phyloP scores from a whole-genome alignment of 2,888 invertebrate genomes.

The Protophormia terraenovae region DNA sequence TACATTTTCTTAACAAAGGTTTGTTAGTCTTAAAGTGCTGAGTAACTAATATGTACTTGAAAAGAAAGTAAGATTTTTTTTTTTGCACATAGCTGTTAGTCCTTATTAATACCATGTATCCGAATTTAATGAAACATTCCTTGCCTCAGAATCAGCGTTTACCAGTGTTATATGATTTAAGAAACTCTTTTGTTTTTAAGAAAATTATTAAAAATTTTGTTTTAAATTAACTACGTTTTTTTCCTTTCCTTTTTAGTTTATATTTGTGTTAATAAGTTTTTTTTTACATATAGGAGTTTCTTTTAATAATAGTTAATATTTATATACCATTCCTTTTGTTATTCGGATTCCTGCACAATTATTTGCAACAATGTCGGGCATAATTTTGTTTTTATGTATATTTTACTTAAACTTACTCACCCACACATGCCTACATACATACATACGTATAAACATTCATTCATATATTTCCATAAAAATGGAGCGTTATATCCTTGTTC shows the following conservation, averaged over 20 bases:
- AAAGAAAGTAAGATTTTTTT: too few species aligned
- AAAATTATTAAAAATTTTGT: neutral
- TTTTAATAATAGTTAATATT: constrained; percentile 37
- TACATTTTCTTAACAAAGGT: too few species aligned
- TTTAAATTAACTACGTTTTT: constrained; percentile 24
- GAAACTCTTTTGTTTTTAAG: too few species aligned
- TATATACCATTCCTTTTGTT: constrained; percentile 43
- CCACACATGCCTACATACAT: neutral
- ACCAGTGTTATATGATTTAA: too few species aligned
- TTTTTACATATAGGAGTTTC: neutral
- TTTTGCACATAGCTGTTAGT: too few species aligned
- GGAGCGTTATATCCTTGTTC: constrained; percentile 50
- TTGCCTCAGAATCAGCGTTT: too few species aligned
- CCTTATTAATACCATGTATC: too few species aligned
- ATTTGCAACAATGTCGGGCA: constrained; percentile 43
- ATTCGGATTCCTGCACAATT: constrained; percentile 36
- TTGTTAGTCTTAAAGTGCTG: too few species aligned
- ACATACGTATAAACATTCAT: neutral
- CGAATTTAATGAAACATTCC: too few species aligned
- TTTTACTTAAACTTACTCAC: neutral
- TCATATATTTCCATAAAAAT: too few species aligned
- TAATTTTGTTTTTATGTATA: constrained; percentile 39
- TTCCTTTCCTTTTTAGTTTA: neutral
- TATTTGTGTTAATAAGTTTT: constrained; percentile 36
- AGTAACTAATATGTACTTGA: too few species aligned